These are phyloP conservation scores for Lacerta bilineata DNA, from an alignment of 2,797 vertebrate genomes.

Conservation along the genomic window DNA sequence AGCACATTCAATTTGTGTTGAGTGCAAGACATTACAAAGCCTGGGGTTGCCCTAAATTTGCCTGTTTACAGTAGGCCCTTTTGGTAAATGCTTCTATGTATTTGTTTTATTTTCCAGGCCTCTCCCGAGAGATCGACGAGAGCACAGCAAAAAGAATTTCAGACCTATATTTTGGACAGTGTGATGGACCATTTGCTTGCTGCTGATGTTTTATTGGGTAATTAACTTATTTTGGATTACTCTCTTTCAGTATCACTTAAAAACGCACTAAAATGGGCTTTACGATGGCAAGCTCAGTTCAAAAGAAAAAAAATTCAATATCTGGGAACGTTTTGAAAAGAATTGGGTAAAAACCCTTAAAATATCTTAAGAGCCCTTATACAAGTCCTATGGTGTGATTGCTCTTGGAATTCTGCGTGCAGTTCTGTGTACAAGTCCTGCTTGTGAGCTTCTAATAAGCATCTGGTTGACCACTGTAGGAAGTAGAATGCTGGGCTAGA, in stretches of 20 bases:
- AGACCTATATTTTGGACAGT: conserved; percentile 95
- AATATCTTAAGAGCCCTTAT: no score
- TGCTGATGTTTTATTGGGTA: conserved; percentile 95
- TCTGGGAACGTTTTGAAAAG: neutral
- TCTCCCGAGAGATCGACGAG: conserved; percentile 97
- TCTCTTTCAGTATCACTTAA: neutral
- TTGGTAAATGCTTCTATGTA: neutral
- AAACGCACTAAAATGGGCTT: neutral
- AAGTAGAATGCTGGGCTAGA: no score
- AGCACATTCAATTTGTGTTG: neutral
- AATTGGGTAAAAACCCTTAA: neutral
- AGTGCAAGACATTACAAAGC: neutral
- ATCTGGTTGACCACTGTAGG: no score
- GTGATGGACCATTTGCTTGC: conserved; percentile 99
- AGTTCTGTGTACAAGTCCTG: no score
- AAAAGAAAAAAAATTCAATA: neutral
- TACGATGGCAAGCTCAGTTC: neutral
- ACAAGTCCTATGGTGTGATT: no score
- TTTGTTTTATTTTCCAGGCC: conserved; percentile 80
- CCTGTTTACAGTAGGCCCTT: neutral
- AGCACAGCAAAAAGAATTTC: conserved; percentile 98
- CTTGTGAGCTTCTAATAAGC: no score
- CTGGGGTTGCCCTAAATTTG: neutral
- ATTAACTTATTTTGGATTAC: conserved; percentile 51
- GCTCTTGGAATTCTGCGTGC: no score